Conservation (phyloP, 2,113 vertebrate species). For the Todiramphus chloris region DNA sequence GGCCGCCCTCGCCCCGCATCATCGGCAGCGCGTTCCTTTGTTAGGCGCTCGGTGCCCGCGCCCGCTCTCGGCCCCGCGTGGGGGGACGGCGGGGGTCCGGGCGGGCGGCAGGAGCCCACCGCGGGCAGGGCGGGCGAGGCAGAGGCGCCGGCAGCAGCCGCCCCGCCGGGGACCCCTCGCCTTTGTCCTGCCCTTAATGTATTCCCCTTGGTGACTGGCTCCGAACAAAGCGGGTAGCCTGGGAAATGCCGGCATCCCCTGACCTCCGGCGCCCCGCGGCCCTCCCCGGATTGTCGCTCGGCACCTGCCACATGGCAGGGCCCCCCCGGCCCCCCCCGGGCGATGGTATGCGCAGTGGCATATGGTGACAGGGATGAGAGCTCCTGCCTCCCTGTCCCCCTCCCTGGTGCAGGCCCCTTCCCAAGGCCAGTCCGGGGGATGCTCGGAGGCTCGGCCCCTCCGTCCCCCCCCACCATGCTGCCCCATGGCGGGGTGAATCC, state of each 20-base stretch:
- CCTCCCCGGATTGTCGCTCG: slow-evolving; percentile 60
- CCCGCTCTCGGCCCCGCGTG: background rate
- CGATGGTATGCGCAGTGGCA: slow-evolving; percentile 68
- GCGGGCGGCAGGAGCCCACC: background rate
- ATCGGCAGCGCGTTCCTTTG: slow-evolving; percentile 56
- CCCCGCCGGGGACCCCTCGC: slow-evolving; percentile 59
- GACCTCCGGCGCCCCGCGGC: slow-evolving; percentile 72
- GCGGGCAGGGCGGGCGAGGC: background rate
- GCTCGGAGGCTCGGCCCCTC: background rate
- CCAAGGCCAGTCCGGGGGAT: background rate
- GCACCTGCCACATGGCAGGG: slow-evolving; percentile 79
- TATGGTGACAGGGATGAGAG: slow-evolving; percentile 52
- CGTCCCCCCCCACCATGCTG: background rate
- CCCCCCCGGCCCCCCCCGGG: slow-evolving; percentile 50
- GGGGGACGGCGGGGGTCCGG: background rate
- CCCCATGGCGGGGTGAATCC: background rate
- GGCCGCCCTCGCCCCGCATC: background rate
- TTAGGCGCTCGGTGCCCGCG: slow-evolving; percentile 31
- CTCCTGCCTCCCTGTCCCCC: background rate
- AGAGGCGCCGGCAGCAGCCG: slow-evolving; percentile 21
- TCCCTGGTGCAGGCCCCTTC: background rate
- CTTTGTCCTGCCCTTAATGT: slow-evolving; percentile 81
- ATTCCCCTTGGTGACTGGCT: slow-evolving; percentile 76
- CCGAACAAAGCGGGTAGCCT: slow-evolving; percentile 82
- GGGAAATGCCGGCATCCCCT: slow-evolving; percentile 83